Conservation (phyloP, 2,888 invertebrate species). For the Andrena chrysosceles region DNA sequence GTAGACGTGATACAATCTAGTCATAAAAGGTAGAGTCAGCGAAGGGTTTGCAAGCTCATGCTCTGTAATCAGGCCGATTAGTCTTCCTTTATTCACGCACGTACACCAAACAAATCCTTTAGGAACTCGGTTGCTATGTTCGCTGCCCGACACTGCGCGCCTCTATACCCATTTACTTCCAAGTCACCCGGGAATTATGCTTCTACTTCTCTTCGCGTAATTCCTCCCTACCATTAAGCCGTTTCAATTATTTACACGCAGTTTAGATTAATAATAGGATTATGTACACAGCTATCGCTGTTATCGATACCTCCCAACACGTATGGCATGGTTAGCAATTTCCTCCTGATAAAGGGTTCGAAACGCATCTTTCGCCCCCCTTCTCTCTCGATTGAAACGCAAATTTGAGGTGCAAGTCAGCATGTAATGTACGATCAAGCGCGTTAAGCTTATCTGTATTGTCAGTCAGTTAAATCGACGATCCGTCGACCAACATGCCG, state of each 20-base stretch:
- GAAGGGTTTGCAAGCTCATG: conserved; percentile 71
- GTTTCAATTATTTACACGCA: conserved; percentile 81
- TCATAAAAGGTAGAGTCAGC: conserved; percentile 52
- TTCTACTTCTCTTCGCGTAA: conserved; percentile 76
- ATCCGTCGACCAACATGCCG: conserved; percentile 46
- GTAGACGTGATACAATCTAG: conserved; percentile 15
- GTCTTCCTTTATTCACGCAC: conserved; percentile 71
- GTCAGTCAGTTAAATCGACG: conserved; percentile 23
- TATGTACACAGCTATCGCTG: conserved; percentile 60
- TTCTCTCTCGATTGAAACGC: not conserved
- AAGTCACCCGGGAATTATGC: conserved; percentile 79
- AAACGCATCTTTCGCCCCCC: not conserved
- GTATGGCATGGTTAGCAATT: not conserved
- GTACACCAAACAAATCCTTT: conserved; percentile 69
- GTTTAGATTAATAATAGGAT: conserved; percentile 83
- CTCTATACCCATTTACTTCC: conserved; percentile 71
- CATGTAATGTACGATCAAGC: not conserved
- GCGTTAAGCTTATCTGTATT: not conserved
- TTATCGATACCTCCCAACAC: conserved; percentile 63
- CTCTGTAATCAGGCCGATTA: conserved; percentile 73
- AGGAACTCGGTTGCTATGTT: conserved; percentile 61
- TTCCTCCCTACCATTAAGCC: conserved; percentile 83
- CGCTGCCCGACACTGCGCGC: conserved; percentile 49
- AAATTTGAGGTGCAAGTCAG: not conserved
- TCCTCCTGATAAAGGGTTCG: not conserved